Evolutionary conservation across 2,888 invertebrate species (phyloP).

Genomic region (Mantis religiosa): DNA sequence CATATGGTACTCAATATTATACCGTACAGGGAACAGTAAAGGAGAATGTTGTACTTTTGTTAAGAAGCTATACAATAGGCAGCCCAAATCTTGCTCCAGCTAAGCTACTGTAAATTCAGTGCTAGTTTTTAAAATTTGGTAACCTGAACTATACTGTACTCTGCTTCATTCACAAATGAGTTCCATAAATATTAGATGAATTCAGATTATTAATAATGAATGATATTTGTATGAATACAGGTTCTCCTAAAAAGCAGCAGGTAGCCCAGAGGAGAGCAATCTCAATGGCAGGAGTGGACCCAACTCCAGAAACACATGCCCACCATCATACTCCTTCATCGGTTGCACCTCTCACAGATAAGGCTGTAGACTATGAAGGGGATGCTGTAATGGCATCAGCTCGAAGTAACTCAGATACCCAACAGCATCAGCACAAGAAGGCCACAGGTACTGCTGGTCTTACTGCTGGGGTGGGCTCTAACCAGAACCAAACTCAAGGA

Average conservation of each 20-base stretch:
- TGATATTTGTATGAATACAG: slow-evolving; percentile 35
- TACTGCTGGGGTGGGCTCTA: slow-evolving; percentile 10
- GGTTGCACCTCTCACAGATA: slow-evolving; percentile 37
- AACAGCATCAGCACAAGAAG: slow-evolving; percentile 36
- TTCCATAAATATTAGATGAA: not conserved
- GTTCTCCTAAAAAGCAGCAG: slow-evolving; percentile 45
- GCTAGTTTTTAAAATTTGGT: no score
- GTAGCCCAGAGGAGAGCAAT: slow-evolving; percentile 43
- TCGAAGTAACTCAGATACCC: slow-evolving; percentile 43
- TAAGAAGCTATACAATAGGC: no score
- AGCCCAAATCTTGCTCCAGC: no score
- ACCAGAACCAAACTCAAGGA: slow-evolving; percentile 33
- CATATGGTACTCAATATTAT: no score
- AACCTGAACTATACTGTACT: no score
- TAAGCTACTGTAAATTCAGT: no score
- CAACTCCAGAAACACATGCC: slow-evolving; percentile 27
- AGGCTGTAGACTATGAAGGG: slow-evolving; percentile 60
- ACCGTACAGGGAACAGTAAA: no score
- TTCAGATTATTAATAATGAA: not conserved
- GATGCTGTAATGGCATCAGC: slow-evolving; percentile 56
- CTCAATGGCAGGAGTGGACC: slow-evolving; percentile 46
- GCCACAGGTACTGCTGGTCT: not conserved
- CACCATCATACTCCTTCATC: not conserved
- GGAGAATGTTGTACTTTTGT: no score
- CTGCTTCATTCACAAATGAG: not conserved